phyloP scores from a whole-genome alignment of 2,888 invertebrate species.

The Rhorus exstirpatorius region DNA sequence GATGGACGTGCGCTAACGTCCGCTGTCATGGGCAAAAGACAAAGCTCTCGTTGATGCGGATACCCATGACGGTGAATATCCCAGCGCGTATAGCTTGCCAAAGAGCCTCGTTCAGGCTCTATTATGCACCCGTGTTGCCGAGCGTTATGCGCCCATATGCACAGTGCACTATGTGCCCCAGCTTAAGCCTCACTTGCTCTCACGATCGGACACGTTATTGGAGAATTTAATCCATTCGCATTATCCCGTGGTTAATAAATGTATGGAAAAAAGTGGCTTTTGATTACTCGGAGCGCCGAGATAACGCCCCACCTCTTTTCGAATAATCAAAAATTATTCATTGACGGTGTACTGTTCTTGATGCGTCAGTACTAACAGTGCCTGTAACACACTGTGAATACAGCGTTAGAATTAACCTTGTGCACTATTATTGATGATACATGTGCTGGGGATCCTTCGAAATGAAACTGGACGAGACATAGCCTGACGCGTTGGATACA shows the following conservation, averaged over 20 bases:
- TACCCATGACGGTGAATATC: slow-evolving; percentile 46
- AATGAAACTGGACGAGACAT: slow-evolving; percentile 48
- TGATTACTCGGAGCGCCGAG: not conserved
- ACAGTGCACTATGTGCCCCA: slow-evolving; percentile 1
- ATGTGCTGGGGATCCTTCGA: not conserved
- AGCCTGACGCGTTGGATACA: slow-evolving; percentile 9
- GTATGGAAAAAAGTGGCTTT: not conserved
- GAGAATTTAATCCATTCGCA: slow-evolving; percentile 27
- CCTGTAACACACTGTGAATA: too few relatives aligned
- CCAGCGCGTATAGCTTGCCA: slow-evolving; percentile 37
- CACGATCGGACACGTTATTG: slow-evolving; percentile 16
- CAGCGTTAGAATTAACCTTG: not conserved
- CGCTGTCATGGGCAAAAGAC: slow-evolving; percentile 66
- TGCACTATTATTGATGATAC: not conserved
- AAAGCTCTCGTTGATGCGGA: slow-evolving; percentile 64
- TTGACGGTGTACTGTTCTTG: too few relatives aligned
- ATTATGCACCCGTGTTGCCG: slow-evolving; percentile 29
- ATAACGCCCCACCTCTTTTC: not conserved
- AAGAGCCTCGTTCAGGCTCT: slow-evolving; percentile 51
- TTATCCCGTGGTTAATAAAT: not conserved
- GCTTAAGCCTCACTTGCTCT: slow-evolving; percentile 39
- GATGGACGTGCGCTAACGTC: slow-evolving; percentile 35
- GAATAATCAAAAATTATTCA: too few relatives aligned
- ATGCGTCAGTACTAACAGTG: too few relatives aligned
- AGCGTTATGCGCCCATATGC: not conserved